These are phyloP conservation scores for Aphaenogaster floridana DNA, from an alignment of 1,140 invertebrate species.

Conservation along the genomic window DNA sequence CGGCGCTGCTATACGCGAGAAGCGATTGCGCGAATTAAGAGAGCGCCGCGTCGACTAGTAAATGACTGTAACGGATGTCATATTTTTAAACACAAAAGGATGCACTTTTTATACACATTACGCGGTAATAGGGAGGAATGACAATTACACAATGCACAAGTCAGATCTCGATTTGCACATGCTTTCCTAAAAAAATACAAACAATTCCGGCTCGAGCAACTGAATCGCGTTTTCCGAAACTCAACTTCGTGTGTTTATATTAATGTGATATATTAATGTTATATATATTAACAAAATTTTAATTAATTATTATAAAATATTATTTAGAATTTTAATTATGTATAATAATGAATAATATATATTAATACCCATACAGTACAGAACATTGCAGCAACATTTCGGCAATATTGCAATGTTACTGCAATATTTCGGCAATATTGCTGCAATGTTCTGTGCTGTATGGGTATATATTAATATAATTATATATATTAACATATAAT, in stretches of 20 bases:
- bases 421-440: too few relatives aligned
- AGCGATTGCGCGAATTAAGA: conserved; percentile 40
- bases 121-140: background rate
- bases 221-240: background rate
- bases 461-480: too few relatives aligned
- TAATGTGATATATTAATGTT: background rate
- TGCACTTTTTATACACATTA: background rate
- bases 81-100: background rate
- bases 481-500: background rate
- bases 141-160: background rate
- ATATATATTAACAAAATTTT: background rate
- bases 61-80: conserved; percentile 33
- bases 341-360: background rate
- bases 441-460: too few relatives aligned
- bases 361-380: too few relatives aligned
- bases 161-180: background rate
- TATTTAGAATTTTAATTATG: background rate
- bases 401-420: too few relatives aligned
- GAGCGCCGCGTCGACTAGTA: conserved; percentile 9
- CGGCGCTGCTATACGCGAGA: conserved; percentile 28
- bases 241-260: background rate
- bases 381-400: too few relatives aligned
- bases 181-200: background rate
- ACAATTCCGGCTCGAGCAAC: too few relatives aligned
- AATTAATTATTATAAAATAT: background rate